Evolutionary conservation across 2,113 vertebrate species (phyloP).

Genomic region (Eupsittula cactorum): DNA sequence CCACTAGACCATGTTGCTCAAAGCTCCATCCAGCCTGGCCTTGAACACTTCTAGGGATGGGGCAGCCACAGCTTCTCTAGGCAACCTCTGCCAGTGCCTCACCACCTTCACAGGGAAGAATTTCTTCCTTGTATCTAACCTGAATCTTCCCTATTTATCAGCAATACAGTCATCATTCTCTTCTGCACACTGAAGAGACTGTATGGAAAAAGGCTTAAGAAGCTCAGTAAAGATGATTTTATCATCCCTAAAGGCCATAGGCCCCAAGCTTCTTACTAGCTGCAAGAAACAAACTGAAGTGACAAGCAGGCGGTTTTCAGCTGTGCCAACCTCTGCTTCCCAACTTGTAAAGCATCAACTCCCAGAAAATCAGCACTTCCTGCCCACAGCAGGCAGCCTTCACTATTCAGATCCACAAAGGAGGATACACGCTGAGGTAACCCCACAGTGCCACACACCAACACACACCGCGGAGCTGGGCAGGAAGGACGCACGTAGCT

Average conservation of each 20-base stretch:
- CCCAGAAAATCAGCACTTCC: neutral
- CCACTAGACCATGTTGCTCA: neutral
- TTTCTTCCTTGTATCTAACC: neutral
- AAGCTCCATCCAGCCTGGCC: neutral
- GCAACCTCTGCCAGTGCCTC: neutral
- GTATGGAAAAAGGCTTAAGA: neutral
- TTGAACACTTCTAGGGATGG: neutral
- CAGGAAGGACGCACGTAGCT: neutral
- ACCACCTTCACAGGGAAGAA: neutral
- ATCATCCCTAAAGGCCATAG: neutral
- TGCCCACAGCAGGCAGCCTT: neutral
- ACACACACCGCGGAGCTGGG: too few species aligned
- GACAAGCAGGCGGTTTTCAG: fast-evolving
- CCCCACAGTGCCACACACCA: neutral
- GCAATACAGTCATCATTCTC: fast-evolving
- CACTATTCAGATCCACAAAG: fast-evolving
- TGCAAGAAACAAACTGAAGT: neutral
- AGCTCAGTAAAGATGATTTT: neutral
- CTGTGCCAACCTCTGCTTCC: neutral
- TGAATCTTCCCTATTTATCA: neutral
- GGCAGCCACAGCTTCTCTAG: neutral
- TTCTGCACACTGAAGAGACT: neutral
- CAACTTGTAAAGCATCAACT: neutral
- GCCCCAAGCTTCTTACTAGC: neutral
- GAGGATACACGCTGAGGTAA: neutral